Evolutionary conservation across 2,797 vertebrate species (phyloP), one percentile per base, ranked within the genome.

Genomic region (Pipistrellus pygmaeus): DNA sequence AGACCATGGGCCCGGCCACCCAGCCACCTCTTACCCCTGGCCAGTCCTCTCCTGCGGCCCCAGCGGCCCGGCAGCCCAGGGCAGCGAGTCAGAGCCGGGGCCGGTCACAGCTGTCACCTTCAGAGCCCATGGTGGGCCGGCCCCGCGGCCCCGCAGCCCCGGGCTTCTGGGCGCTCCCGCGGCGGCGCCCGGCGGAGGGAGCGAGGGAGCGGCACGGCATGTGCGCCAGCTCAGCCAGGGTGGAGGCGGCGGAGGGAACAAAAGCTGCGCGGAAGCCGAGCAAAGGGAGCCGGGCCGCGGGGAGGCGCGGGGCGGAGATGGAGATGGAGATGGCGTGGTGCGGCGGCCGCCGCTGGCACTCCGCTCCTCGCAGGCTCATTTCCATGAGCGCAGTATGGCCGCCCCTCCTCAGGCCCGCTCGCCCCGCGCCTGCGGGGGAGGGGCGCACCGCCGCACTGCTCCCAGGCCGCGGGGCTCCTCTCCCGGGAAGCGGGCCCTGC

Each of bases 101-200:
- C 85, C 14, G 95, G 48, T 66, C 0, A 35, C 83, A 41, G 95
- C 90, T 21, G 76, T 88, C 71, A 4, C 8, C 68, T 23, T 93
- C 92, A 93, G 88, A 93, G 96, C 93, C 96, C 96, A 89, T 82
- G 83, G 93, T 51, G 68, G 93, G 41, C 76, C n/a, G 20, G 78
- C 62, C 9, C 84, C 8, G 20, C 5, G 8, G 53, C 35, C 41
- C 88, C 91, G 35, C 71, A 46, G 92, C 64, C 86, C 96, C 83
- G 35, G 83, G 83, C 88, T 88, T 80, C 94, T 0, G 30, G 87
- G 92, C 18, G 90, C 88, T 25, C 96, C 92, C 87, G 27, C 73
- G 46, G 78, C 94, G 20, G 78, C 94, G 20, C 91, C 88, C 57
- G 53, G 71, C 38, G 85, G 88, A 62, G 81, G 66, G 72, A 82